These are phyloP conservation scores for Scaptomyza tumidula DNA, from an alignment of 2,888 invertebrate species.

Conservation along the genomic window DNA sequence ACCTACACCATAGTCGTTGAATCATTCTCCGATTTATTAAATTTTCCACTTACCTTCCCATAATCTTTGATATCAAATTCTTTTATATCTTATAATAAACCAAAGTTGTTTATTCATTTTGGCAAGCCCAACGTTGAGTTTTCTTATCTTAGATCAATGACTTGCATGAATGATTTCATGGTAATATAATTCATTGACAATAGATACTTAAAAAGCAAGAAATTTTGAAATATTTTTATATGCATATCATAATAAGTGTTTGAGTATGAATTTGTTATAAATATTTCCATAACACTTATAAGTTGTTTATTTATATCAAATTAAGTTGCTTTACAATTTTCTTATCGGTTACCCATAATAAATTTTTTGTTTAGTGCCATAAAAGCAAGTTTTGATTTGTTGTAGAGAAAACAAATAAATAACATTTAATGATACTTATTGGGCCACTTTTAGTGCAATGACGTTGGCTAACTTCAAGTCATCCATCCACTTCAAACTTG, in stretches of 20 bases:
- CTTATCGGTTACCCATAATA: constrained; percentile 24
- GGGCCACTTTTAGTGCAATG: constrained; percentile 21
- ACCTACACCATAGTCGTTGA: background rate
- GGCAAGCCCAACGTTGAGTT: constrained; percentile 2
- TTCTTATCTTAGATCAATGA: constrained; percentile 12
- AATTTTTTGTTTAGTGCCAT: constrained; percentile 24
- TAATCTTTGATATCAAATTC: constrained; percentile 17
- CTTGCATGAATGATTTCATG: background rate
- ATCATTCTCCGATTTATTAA: background rate
- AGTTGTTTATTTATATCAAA: background rate
- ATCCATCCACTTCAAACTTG: constrained; percentile 23
- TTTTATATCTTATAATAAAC: constrained; percentile 22
- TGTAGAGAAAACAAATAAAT: constrained; percentile 11
- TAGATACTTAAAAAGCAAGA: constrained; percentile 12
- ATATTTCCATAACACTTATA: background rate
- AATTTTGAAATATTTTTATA: background rate
- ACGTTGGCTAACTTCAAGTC: constrained; percentile 20
- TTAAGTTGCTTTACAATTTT: background rate
- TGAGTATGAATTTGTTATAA: constrained; percentile 5
- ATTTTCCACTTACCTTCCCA: constrained; percentile 7
- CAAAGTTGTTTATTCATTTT: constrained; percentile 28
- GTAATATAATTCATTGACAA: constrained; percentile 5
- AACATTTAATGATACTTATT: constrained; percentile 26
- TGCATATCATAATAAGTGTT: too few species aligned
- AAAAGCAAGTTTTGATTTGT: constrained; percentile 22